Evolutionary conservation across 2,888 invertebrate species (phyloP), one percentile per base, ranked within the genome.

Genomic region (Griposia aprilina): DNA sequence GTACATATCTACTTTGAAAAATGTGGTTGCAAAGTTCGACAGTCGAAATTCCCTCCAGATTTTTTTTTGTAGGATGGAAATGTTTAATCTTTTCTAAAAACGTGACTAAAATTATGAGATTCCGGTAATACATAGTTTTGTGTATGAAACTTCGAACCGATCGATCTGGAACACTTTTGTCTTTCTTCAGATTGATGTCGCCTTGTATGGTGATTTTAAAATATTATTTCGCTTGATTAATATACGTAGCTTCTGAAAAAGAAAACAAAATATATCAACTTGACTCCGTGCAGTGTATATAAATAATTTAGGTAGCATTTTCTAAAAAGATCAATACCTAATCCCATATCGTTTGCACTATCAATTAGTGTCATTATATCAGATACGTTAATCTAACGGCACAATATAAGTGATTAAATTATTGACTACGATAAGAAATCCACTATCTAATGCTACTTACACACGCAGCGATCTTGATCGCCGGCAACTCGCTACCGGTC

Each of bases 401-500:
- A 36, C 17, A 65, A 63, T 76, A 10, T 15, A 45, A 50, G 13
- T 48, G 52, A 69, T 79, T 62, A 69, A 69, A 23, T 6, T 26
- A 80, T 69, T 69, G n/a, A 41, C 26, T 6, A 30, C 36, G 78
- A 69, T 69, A 78, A 79, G 36, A 60, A 52, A 20, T 15, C 20
- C 30, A 78, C 30, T 30, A 30, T n/a, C 3, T 65, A 50, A 66
- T 15, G 57, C 26, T 50, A 41, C 20, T 13, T 48, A 67, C 26
- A 30, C 48, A 50, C 30, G 8, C 13, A 30, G 20, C 23, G 23
- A 30, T 30, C 23, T 52, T 17, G 23, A 52, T 30, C 15, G 30
- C 68, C 2, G 1, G 15, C 8, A 2, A 30, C 30, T 30, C 15
- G 30, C 30, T 50, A 30, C 3, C 26, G 20, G 23, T 67, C 48